Conservation (phyloP, 2,888 invertebrate species). For the Argyresthia goedartella region DNA sequence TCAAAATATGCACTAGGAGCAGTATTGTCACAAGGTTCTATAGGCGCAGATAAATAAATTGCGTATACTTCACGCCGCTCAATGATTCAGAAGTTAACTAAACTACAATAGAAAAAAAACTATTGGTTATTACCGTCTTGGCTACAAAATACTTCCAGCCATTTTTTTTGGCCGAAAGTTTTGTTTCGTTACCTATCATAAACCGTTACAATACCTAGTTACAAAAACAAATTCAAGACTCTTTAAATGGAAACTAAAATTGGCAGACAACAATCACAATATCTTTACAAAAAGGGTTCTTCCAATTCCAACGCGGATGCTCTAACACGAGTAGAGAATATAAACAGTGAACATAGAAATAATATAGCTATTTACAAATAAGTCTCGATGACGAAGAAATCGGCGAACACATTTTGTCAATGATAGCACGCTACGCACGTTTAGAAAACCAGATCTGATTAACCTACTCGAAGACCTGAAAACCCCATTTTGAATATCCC, state of each 20-base stretch:
- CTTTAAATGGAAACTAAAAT: constrained; percentile 11
- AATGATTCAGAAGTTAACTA: constrained; percentile 19
- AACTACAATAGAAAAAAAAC: constrained; percentile 4
- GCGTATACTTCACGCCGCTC: constrained; percentile 16
- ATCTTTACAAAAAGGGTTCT: constrained; percentile 12
- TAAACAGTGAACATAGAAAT: no score
- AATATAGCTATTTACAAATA: background rate
- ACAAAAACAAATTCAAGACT: constrained; percentile 7
- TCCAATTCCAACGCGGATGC: background rate
- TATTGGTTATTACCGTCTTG: constrained; percentile 7
- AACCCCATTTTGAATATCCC: background rate
- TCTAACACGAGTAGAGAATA: background rate
- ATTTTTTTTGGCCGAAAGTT: constrained; percentile 11
- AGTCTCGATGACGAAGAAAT: no score
- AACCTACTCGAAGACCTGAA: background rate
- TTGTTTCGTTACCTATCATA: constrained; percentile 9
- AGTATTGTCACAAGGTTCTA: constrained; percentile 4
- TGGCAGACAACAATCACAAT: constrained; percentile 4
- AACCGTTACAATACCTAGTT: constrained; percentile 7
- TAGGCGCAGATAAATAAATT: constrained; percentile 13
- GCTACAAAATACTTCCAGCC: constrained; percentile 12
- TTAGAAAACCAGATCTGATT: no score
- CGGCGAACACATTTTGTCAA: no score
- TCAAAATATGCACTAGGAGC: constrained; percentile 9
- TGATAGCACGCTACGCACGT: no score